Evolutionary conservation across 2,797 vertebrate genomes (phyloP), one percentile per base, ranked within the genome.

Genomic region (Sebastes minor): DNA sequence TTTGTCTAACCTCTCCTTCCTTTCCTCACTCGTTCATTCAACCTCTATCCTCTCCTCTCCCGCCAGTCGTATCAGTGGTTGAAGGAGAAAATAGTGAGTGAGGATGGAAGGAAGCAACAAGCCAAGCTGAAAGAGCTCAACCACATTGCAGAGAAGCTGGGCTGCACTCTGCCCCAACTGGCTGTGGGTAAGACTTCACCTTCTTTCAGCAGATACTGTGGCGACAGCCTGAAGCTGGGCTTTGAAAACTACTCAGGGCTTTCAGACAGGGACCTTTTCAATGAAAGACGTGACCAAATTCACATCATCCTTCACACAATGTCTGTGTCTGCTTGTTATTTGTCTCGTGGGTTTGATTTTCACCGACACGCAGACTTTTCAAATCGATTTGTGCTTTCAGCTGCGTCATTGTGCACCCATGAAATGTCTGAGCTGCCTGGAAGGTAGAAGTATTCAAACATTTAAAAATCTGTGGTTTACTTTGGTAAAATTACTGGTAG

Each of bases 61-160:
- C 10, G 1, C 72, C 86, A 99, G 99, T 97, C 98, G 35, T 99
- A 99, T 91, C 98, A 99, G 94, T 99, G 99, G 99, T 80, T 99
- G 86, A 99, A 98, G 89, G 99, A 99, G 88, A 98, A 99, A 91
- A 99, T 99, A 74, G 84, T 97, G 30, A 99, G 98, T 4, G 99
- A 99, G 79, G 98, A 99, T 46, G 99, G 99, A 59, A 95, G 97
- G 62, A 99, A 97, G 88, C 99, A 99, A 90, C 98, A 99, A 78
- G 96, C 91, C 63, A 99, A 99, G 90, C 95, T 99, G 68, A 99
- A 98, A 84, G 98, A 99, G 90, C 96, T 99, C 49, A 91, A 93
- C 27, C 98, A 98, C 35, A 98, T 99, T 2, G 97, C 98, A 0
- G 98, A 98, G 93, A 97, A 97, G 70, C 95, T 99, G n/a, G 95